Conservation (phyloP, 2,888 invertebrate species). For the Colostygia pectinataria region DNA sequence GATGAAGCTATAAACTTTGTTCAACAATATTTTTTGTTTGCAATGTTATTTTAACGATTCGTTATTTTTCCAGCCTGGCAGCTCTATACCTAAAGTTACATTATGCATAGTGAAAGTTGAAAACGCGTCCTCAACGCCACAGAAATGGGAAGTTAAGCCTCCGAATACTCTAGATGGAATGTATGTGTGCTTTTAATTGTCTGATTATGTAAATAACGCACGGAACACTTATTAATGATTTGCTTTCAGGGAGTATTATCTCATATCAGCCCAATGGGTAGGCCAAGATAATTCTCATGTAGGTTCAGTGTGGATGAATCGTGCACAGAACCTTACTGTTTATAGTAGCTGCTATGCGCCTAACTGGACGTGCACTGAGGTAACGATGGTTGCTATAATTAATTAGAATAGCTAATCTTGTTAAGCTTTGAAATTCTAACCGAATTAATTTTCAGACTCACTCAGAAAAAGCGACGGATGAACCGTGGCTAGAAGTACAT, state of each 20-base stretch:
- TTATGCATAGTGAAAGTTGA: constrained; percentile 91
- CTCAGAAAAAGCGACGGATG: constrained; percentile 91
- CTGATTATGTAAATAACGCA: neutral
- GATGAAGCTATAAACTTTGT: constrained; percentile 16
- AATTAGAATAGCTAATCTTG: neutral
- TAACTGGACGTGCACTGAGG: constrained; percentile 93
- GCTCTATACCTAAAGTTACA: constrained; percentile 92
- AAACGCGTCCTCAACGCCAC: constrained; percentile 84
- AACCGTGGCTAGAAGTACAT: constrained; percentile 93
- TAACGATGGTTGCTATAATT: neutral
- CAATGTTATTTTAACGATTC: constrained; percentile 8
- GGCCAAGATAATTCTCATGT: constrained; percentile 90
- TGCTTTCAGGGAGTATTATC: constrained; percentile 91
- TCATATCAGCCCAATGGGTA: constrained; percentile 96
- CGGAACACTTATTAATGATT: constrained; percentile 2
- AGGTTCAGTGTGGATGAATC: constrained; percentile 95
- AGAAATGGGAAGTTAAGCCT: constrained; percentile 87
- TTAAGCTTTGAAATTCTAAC: neutral
- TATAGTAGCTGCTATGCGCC: constrained; percentile 93
- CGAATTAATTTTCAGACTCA: constrained; percentile 83
- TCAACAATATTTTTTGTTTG: constrained; percentile 12
- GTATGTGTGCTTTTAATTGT: constrained; percentile 82
- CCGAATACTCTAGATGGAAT: constrained; percentile 90
- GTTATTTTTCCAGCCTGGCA: constrained; percentile 86
- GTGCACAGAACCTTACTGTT: constrained; percentile 95